A percentile compares a stretch with the other conserved stretches of the same genome.
phyloP scores from a whole-genome alignment of 2,888 invertebrate species.

The Eupithecia insigniata region DNA sequence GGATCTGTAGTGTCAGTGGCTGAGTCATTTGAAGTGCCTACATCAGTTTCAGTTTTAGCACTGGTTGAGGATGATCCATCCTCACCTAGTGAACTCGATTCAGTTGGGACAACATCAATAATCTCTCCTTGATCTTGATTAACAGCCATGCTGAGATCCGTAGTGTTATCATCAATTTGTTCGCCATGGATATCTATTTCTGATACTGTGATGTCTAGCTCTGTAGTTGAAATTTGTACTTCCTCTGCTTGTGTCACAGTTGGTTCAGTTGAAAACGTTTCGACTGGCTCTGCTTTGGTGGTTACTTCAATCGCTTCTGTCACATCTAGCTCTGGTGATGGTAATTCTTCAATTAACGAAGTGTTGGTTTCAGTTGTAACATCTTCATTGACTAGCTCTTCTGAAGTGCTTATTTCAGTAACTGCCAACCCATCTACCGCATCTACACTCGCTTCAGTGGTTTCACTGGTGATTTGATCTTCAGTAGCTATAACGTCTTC shows the following conservation, averaged over 20 bases:
- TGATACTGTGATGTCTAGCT: background rate
- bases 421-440: background rate
- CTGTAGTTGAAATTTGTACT: background rate
- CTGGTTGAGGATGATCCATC: no score
- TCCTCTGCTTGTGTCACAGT: background rate
- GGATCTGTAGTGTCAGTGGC: background rate
- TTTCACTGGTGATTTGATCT: background rate
- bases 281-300: background rate
- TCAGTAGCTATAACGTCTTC: background rate
- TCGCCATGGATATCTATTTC: background rate
- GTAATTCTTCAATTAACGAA: constrained; percentile 6
- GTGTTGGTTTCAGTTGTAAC: background rate
- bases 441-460: constrained; percentile 1
- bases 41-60: no score
- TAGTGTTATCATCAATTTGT: background rate
- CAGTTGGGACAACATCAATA: background rate
- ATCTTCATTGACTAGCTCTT: background rate
- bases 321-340: constrained; percentile 46
- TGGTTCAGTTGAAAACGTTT: background rate
- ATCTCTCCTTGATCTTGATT: background rate
- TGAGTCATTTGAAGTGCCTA: no score
- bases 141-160: background rate
- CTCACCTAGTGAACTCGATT: background rate
- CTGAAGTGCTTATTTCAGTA: constrained; percentile 1
- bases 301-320: constrained; percentile 26